These are phyloP conservation scores for Paratrypauchen microcephalus DNA, from an alignment of 2,797 vertebrate species.

Conservation along the genomic window DNA sequence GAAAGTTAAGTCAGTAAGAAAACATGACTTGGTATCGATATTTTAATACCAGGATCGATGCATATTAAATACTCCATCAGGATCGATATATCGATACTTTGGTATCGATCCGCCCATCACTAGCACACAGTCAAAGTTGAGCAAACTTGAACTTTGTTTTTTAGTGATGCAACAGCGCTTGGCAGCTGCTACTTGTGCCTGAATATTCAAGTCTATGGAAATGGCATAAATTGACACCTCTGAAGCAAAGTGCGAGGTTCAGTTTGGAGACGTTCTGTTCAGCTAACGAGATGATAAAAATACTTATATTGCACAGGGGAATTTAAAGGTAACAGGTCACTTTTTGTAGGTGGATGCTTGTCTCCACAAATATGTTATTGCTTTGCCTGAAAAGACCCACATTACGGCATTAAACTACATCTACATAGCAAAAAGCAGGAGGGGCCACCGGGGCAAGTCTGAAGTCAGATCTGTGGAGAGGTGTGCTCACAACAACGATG, in stretches of 20 bases:
- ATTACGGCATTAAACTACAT: background rate
- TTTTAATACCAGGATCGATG: no score
- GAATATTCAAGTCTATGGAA: background rate
- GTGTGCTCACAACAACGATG: background rate
- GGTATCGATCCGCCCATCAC: no score
- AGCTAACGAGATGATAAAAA: slow-evolving; percentile 25
- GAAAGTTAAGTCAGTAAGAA: no score
- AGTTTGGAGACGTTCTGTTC: slow-evolving; percentile 14
- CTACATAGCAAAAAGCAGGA: background rate
- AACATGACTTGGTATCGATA: no score
- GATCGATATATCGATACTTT: no score
- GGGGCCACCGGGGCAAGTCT: background rate
- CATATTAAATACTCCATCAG: no score
- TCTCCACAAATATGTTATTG: background rate
- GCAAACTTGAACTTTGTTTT: slow-evolving; percentile 20
- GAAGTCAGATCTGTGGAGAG: background rate
- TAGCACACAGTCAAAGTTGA: slow-evolving; percentile 14
- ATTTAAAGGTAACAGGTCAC: background rate
- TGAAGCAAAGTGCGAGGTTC: slow-evolving; percentile 8
- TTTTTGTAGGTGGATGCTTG: background rate
- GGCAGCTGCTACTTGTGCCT: background rate
- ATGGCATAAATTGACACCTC: slow-evolving; percentile 1
- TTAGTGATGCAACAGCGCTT: slow-evolving; percentile 9
- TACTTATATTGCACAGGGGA: background rate
- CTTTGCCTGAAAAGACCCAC: background rate